phyloP scores from a whole-genome alignment of 2,797 vertebrate genomes.

The Microcaecilia unicolor region DNA sequence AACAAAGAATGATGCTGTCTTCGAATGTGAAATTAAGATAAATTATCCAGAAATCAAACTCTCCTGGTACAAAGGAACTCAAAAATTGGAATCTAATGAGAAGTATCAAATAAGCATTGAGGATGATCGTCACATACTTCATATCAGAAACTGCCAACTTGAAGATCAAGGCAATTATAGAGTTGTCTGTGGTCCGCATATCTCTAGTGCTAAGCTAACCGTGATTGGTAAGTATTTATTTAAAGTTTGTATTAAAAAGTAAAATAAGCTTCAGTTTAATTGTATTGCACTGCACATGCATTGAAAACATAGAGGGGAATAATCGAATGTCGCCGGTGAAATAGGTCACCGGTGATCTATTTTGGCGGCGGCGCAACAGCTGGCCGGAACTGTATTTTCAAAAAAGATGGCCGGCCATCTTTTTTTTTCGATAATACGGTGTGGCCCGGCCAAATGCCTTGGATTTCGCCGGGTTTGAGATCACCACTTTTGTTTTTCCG shows the following conservation, averaged over 20 bases:
- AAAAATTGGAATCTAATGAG: constrained; percentile 77
- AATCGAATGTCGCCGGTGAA: too few species aligned
- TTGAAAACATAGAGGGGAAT: constrained; percentile 24
- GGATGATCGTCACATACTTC: constrained; percentile 76
- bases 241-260: background rate
- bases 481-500: too few species aligned
- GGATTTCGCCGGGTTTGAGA: too few species aligned
- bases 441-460: too few species aligned
- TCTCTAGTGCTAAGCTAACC: constrained; percentile 87
- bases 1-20: constrained; percentile 71
- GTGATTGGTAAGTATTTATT: constrained; percentile 72
- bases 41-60: constrained; percentile 98
- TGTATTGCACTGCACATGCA: background rate
- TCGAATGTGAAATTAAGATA: constrained; percentile 93
- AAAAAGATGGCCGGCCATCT: too few species aligned
- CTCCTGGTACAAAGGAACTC: constrained; percentile 96
- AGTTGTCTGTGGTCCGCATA: constrained; percentile 92
- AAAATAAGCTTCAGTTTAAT: background rate
- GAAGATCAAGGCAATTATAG: constrained; percentile 91
- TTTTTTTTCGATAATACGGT: too few species aligned
- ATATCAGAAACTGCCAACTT: constrained; percentile 72
- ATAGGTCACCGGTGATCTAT: too few species aligned
- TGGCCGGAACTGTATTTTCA: too few species aligned
- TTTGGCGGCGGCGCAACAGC: too few species aligned
- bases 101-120: constrained; percentile 84